These are phyloP conservation scores for Leucophora obtusa DNA, from an alignment of 2,888 invertebrate species.

Conservation along the genomic window DNA sequence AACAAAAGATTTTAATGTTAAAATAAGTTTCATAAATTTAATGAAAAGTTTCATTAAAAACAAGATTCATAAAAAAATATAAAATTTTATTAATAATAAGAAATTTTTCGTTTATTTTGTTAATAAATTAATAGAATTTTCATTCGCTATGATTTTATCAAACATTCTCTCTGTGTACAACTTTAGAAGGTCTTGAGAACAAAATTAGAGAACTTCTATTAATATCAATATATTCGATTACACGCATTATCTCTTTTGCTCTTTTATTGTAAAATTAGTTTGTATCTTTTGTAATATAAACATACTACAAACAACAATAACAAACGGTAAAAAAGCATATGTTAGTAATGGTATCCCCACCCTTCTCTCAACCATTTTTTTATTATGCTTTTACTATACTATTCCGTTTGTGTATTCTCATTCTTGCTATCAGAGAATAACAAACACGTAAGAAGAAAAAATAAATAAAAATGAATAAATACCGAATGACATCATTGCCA, in stretches of 20 bases:
- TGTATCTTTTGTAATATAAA: slow-evolving; percentile 24
- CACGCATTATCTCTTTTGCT: not conserved
- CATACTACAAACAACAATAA: slow-evolving; percentile 14
- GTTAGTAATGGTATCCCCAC: slow-evolving; percentile 6
- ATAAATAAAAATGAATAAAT: slow-evolving; percentile 41
- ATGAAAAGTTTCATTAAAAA: too few species aligned
- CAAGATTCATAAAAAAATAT: too few species aligned
- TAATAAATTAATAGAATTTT: too few species aligned
- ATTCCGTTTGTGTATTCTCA: slow-evolving; percentile 29
- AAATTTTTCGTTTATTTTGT: too few species aligned
- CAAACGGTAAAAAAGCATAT: slow-evolving; percentile 18
- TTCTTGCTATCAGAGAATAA: slow-evolving; percentile 6
- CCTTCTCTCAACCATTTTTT: not conserved
- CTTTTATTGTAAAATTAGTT: not conserved
- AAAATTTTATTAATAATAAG: too few species aligned
- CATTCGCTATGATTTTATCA: too few species aligned
- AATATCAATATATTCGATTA: too few species aligned
- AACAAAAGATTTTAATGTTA: too few species aligned
- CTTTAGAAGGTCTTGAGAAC: too few species aligned
- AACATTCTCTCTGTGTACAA: too few species aligned
- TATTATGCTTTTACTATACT: not conserved
- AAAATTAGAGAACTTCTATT: too few species aligned
- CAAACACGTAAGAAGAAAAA: slow-evolving; percentile 2
- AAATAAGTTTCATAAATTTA: too few species aligned
- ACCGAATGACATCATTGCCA: slow-evolving; percentile 61